Conservation (phyloP, 2,888 invertebrate species). For the Acronicta aceris region DNA sequence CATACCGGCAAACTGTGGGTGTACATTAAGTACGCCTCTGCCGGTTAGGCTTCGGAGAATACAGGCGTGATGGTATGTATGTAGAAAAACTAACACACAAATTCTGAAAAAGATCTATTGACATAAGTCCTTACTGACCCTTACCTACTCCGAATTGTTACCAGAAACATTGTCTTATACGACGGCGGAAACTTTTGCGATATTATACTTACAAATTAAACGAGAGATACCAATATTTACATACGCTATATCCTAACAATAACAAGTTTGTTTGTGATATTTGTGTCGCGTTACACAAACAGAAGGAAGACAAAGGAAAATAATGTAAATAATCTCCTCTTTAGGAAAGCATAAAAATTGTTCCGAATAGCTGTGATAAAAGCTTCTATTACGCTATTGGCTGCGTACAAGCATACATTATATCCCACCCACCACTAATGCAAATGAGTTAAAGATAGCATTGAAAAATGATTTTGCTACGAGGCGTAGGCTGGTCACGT, state of each 20-base stretch:
- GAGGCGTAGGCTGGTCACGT: slow-evolving; percentile 71
- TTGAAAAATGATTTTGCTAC: slow-evolving; percentile 59
- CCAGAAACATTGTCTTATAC: background rate
- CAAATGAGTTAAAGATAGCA: slow-evolving; percentile 43
- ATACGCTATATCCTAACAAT: background rate
- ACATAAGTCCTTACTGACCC: no score
- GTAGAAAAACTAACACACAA: no score
- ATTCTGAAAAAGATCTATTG: no score
- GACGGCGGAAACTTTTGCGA: background rate
- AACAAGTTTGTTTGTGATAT: slow-evolving; percentile 9
- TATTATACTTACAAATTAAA: background rate
- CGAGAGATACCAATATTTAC: background rate
- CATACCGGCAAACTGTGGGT: no score
- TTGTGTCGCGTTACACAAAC: slow-evolving; percentile 32
- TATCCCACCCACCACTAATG: slow-evolving; percentile 22
- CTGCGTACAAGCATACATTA: slow-evolving; percentile 9
- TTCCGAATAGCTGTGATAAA: slow-evolving; percentile 25
- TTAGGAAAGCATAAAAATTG: slow-evolving; percentile 14
- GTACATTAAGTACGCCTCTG: no score
- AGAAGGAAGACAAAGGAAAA: slow-evolving; percentile 33
- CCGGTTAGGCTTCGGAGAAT: no score
- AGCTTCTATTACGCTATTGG: slow-evolving; percentile 8
- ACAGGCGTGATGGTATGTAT: no score
- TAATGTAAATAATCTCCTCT: slow-evolving; percentile 21
- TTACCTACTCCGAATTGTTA: no score